Evolutionary conservation across 1,140 invertebrate genomes (phyloP).

Genomic region (Trachymyrmex cornetzi): DNA sequence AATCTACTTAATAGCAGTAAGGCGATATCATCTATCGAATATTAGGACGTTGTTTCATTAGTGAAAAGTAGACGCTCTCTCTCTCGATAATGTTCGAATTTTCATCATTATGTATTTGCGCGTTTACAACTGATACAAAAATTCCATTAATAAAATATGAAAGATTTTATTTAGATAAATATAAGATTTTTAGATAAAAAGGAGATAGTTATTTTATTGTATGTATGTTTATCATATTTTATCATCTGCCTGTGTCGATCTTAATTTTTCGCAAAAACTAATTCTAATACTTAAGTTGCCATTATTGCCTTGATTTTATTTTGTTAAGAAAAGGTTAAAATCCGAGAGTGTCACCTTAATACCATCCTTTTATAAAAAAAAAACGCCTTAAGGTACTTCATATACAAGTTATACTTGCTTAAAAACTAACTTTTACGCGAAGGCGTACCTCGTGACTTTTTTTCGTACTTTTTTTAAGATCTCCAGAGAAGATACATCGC

Average conservation of each 20-base stretch:
- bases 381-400: background rate
- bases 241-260: background rate
- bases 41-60: background rate
- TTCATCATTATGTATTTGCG: background rate
- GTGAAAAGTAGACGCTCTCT: background rate
- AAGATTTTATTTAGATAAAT: background rate
- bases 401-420: constrained; percentile 8
- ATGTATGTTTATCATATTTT: background rate
- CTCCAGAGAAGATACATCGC: background rate
- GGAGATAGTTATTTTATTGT: background rate
- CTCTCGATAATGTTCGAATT: background rate
- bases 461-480: background rate
- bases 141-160: background rate
- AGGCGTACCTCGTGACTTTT: background rate
- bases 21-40: background rate
- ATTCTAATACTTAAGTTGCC: background rate
- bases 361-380: background rate
- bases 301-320: background rate
- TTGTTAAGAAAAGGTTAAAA: background rate
- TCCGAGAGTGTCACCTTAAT: background rate
- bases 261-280: background rate
- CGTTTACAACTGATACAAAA: background rate
- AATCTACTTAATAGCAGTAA: constrained; percentile 26
- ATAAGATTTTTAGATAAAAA: background rate
- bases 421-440: constrained; percentile 3